phyloP scores from a whole-genome alignment of 2,113 vertebrate genomes.

The Catagonus wagneri region DNA sequence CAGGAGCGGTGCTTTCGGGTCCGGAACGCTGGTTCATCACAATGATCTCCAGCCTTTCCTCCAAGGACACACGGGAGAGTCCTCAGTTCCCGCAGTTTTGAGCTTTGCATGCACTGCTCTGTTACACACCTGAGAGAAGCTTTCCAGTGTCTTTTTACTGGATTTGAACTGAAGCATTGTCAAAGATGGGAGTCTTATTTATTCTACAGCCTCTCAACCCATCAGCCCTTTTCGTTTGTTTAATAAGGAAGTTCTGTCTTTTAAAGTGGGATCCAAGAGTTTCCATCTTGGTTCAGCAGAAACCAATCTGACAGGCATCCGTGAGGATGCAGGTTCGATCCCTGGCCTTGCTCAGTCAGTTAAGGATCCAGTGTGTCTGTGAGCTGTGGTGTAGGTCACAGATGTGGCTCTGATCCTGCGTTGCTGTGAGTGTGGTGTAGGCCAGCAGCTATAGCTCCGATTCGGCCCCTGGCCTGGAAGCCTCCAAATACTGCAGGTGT shows the following conservation, averaged over 20 bases:
- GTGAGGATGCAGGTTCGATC: too few species aligned
- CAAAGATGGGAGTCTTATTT: slow-evolving; percentile 31
- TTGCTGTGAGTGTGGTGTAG: too few species aligned
- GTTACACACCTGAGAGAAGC: background rate
- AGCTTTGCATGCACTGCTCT: background rate
- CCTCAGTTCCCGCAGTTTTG: background rate
- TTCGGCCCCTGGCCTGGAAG: too few species aligned
- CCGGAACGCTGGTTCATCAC: background rate
- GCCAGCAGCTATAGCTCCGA: too few species aligned
- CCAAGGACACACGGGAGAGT: background rate
- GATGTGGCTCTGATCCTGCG: too few species aligned
- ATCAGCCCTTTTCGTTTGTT: slow-evolving; percentile 42
- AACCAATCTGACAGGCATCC: too few species aligned
- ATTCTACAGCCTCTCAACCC: background rate
- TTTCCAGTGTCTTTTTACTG: background rate
- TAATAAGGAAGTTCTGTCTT: slow-evolving; percentile 47
- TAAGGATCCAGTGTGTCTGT: too few species aligned
- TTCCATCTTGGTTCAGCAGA: too few species aligned
- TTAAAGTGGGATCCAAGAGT: slow-evolving; percentile 8
- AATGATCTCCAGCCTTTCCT: background rate
- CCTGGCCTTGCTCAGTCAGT: too few species aligned
- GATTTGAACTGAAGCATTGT: slow-evolving; percentile 29
- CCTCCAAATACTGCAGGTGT: too few species aligned
- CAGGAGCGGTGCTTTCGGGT: background rate
- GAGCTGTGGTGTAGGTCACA: too few species aligned